Percentiles rank a stretch among this genome's conserved stretches.
These are phyloP conservation scores for Mystacides longicornis DNA, from an alignment of 2,888 invertebrate genomes.

Conservation along the genomic window DNA sequence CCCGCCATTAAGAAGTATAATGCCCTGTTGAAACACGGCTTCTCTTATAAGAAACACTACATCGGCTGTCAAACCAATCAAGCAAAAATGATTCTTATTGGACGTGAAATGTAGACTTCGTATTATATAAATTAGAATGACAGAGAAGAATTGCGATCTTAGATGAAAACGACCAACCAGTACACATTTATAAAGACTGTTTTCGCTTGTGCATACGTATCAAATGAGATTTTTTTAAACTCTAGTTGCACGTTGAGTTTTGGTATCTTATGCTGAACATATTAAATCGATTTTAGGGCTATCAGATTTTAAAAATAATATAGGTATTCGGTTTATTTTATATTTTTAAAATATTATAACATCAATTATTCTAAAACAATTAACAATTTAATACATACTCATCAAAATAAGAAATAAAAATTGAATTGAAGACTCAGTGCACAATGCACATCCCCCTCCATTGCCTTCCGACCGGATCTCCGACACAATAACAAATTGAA, in stretches of 20 bases:
- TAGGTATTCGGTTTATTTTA: neutral
- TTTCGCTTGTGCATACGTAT: neutral
- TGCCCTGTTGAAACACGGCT: neutral
- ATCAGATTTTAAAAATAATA: neutral
- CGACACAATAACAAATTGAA: neutral
- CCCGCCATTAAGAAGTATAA: neutral
- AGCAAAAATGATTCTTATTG: neutral
- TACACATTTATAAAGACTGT: neutral
- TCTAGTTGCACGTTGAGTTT: neutral
- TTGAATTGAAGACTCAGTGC: neutral
- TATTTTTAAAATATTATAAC: neutral
- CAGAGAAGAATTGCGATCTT: neutral
- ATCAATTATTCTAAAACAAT: neutral
- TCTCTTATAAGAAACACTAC: neutral
- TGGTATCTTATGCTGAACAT: neutral
- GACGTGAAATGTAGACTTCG: neutral
- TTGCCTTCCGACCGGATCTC: neutral
- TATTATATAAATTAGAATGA: neutral
- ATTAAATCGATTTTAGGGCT: neutral
- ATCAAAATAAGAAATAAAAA: neutral
- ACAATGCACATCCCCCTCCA: too few species aligned
- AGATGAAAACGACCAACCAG: neutral
- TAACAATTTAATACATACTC: neutral
- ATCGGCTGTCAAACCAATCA: neutral
- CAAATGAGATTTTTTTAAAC: neutral